phyloP scores from a whole-genome alignment of 2,113 vertebrate genomes.

The Balaenoptera acutorostrata region DNA sequence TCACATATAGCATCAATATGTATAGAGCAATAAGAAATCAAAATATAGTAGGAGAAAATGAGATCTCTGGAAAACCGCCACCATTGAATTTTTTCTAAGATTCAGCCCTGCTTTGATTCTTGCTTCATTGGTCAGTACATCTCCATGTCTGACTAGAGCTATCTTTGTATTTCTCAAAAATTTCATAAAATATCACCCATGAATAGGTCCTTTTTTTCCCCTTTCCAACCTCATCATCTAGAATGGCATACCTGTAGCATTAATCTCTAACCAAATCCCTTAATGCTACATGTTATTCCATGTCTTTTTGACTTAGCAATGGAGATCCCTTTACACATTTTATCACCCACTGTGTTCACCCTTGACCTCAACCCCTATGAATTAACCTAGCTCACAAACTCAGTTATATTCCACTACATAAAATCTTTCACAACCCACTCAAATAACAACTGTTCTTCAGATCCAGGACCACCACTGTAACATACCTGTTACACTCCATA shows the following conservation, averaged over 20 bases:
- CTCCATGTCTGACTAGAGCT: not conserved
- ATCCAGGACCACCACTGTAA: not conserved
- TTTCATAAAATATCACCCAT: not conserved
- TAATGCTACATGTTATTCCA: not conserved
- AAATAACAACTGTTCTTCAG: not conserved
- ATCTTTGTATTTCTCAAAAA: not conserved
- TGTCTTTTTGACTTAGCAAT: not conserved
- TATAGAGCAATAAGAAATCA: no score
- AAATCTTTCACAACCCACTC: not conserved
- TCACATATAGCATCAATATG: no score
- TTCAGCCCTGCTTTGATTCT: not conserved
- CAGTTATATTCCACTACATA: not conserved
- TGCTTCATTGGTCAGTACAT: not conserved
- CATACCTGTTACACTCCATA: no score
- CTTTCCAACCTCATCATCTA: not conserved
- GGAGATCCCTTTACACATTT: not conserved
- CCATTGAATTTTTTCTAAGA: not conserved
- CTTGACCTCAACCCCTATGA: not conserved
- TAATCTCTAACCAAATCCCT: not conserved
- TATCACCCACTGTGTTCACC: not conserved
- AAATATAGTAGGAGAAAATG: not conserved
- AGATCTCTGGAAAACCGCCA: not conserved
- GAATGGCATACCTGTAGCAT: not conserved
- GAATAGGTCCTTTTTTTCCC: not conserved
- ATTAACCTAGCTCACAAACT: not conserved